Percentiles rank a stretch among this genome's conserved stretches.
These are phyloP conservation scores for Falco concolor DNA, from an alignment of 2,797 vertebrate species.

Conservation along the genomic window DNA sequence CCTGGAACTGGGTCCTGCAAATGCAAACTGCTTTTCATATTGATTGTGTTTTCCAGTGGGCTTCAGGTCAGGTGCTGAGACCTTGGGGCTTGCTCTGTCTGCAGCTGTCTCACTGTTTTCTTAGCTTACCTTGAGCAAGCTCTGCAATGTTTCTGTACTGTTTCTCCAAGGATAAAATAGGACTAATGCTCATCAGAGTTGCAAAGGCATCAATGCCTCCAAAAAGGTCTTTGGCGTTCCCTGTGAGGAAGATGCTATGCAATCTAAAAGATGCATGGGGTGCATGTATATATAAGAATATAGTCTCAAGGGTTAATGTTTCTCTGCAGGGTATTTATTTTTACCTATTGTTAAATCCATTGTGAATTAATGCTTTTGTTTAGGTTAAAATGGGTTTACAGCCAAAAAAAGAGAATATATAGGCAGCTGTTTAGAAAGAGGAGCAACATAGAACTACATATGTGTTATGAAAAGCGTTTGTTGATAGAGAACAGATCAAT, in stretches of 20 bases:
- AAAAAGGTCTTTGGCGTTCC: neutral
- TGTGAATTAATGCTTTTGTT: slow-evolving; percentile 36
- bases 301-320: neutral
- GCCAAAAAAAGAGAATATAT: neutral
- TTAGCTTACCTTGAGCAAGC: neutral
- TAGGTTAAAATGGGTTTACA: neutral
- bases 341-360: neutral
- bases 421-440: neutral
- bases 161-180: neutral
- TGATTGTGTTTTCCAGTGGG: neutral
- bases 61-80: neutral
- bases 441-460: neutral
- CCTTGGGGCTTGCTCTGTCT: neutral
- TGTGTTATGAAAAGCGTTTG: slow-evolving; percentile 16
- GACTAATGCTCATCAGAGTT: neutral
- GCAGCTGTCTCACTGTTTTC: neutral
- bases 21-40: neutral
- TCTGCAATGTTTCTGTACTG: neutral
- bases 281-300: neutral
- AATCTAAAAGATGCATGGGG: neutral
- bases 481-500: slow-evolving; percentile 13
- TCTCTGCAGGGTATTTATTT: neutral
- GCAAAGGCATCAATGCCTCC: neutral
- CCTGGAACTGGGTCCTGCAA: neutral
- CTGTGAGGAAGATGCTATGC: neutral